Base-by-base conservation (phyloP, 2,888 invertebrate species). In the Hyposoter dolosus region DNA sequence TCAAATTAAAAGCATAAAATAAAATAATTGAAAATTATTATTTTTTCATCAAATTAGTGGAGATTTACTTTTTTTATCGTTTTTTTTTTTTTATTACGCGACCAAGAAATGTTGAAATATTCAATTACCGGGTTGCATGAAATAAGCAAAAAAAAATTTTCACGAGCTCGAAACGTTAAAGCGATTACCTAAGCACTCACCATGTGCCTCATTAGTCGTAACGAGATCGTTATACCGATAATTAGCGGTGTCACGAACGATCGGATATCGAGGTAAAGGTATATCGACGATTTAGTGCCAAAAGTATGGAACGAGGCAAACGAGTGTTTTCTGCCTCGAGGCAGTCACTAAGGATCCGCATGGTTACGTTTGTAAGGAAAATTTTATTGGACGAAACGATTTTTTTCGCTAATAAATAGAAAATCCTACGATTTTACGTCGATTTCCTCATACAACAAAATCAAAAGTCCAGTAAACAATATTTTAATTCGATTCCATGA, bases 181-280 rank as follows among this genome's bases (percentile, higher is more conserved):
- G 23, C 82, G 83, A 82, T 87, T 86, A 86, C 68, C 60, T 65
- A 76, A 50, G 66, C 68, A 56, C 68, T 79, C 47, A 43, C 35
- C 68, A 50, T 19, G 35, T 40, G 80, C 82, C 84, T 87, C 83
- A 85, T 86, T 84, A 86, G 77, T 69, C 74, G 81, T 83, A 85
- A 89, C 83, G 82, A 82, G 83, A 72, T 63, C 69, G 71, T 85
- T 81, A 83, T 82, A 56, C 75, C 53, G 63, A 69, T 75, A 82
- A 85, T 85, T 82, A 63, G 69, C 75, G 82, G 53, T 74, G 53
- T 81, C 66, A 28, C 68, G 68, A 82, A 45, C 78, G 50, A 68
- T 32, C 60, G 43, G 43, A 78, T 68, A 79, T 82, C 69, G 68
- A 68, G 50, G 66, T 50, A 28, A 82, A 66, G 47, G 35, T 66